Conservation (phyloP, 2,797 vertebrate species). For the Syngnathus acus region DNA sequence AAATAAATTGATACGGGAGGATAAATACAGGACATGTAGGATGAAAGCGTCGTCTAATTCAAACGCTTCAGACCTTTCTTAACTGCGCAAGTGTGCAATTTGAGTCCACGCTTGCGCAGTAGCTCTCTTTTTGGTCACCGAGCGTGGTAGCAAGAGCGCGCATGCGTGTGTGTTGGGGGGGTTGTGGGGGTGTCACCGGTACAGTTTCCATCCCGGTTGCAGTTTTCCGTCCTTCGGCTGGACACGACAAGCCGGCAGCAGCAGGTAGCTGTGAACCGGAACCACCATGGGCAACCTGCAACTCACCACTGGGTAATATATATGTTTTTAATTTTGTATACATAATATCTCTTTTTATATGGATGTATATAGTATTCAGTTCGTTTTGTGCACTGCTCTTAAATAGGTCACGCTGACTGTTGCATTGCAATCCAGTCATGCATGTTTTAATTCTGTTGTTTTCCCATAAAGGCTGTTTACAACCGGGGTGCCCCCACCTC, state of each 20-base stretch:
- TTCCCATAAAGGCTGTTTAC: slow-evolving; percentile 22
- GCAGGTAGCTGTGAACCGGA: not conserved
- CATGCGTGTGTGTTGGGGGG: not conserved
- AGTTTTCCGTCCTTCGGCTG: not conserved
- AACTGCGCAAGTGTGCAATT: not conserved
- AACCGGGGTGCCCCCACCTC: not conserved
- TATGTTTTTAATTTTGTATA: not conserved
- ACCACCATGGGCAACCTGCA: slow-evolving; percentile 6
- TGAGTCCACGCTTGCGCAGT: not conserved
- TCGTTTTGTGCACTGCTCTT: not conserved
- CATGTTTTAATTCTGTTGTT: not conserved
- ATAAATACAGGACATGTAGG: not conserved
- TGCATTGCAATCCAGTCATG: not conserved
- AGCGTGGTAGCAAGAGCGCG: not conserved
- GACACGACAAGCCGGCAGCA: not conserved
- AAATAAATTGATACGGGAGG: not conserved
- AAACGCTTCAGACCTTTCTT: not conserved
- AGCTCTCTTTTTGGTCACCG: not conserved
- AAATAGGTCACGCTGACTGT: slow-evolving; percentile 6
- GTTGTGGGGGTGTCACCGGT: not conserved
- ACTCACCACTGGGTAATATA: not conserved
- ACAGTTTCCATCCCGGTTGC: slow-evolving; percentile 10
- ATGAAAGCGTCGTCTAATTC: not conserved
- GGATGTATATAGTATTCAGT: no score
- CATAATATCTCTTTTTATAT: not conserved